Evolutionary conservation across 2,113 vertebrate genomes (phyloP).

Genomic region (Tupaia chinensis): DNA sequence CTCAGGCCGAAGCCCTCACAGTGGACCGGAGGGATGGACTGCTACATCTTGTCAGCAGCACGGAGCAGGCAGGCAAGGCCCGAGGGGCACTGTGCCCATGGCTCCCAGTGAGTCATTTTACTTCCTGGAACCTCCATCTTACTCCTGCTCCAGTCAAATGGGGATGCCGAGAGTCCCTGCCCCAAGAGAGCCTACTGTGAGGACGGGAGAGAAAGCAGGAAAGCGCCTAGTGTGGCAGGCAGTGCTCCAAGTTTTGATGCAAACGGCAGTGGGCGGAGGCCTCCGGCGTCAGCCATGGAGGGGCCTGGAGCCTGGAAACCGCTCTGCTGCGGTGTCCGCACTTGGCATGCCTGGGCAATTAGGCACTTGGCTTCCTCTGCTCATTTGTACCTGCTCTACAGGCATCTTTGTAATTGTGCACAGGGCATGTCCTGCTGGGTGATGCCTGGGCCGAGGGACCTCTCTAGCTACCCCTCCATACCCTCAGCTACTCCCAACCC

Average conservation of each 20-base stretch:
- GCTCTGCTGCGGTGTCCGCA: rapidly evolving
- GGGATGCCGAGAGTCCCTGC: background rate
- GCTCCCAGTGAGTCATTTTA: background rate
- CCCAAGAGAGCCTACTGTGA: background rate
- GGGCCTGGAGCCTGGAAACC: too few species aligned
- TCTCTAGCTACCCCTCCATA: background rate
- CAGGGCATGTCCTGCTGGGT: rapidly evolving
- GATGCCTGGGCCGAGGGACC: background rate
- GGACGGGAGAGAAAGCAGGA: rapidly evolving
- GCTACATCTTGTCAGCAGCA: background rate
- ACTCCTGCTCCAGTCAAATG: background rate
- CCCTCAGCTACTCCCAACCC: background rate
- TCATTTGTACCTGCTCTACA: background rate
- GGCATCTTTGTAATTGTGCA: background rate
- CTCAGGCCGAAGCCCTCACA: background rate
- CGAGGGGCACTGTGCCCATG: rapidly evolving
- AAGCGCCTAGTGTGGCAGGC: rapidly evolving
- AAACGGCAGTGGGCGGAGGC: rapidly evolving
- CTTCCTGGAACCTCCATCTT: background rate
- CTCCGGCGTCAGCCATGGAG: rapidly evolving
- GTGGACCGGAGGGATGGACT: background rate
- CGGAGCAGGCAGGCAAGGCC: background rate
- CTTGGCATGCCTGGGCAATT: background rate
- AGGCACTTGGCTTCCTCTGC: background rate
- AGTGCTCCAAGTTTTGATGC: too few species aligned